Conservation (phyloP, 1,140 invertebrate genomes). For the Camponotus floridanus region DNA sequence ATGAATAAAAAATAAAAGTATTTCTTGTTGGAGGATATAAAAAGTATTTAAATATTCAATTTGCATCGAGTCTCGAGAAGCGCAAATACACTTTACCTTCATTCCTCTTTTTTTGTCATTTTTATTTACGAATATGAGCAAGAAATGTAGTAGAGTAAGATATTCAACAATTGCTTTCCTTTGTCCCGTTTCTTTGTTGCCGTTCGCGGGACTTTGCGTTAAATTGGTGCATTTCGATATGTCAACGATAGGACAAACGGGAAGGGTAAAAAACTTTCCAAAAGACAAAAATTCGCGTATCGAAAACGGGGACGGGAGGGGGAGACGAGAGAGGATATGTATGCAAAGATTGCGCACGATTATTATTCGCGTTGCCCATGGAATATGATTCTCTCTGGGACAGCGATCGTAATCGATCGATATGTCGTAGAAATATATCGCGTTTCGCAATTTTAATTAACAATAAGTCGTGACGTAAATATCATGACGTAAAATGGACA, state of each 20-base stretch:
- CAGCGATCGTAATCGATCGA: constrained; percentile 55
- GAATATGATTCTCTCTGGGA: constrained; percentile 33
- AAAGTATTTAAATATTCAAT: constrained; percentile 23
- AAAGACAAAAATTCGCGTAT: constrained; percentile 67
- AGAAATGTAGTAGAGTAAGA: neutral
- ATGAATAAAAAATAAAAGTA: neutral
- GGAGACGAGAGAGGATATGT: constrained; percentile 61
- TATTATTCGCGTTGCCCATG: constrained; percentile 54
- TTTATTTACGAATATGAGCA: constrained; percentile 32
- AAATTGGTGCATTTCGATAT: constrained; percentile 66
- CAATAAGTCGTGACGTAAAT: constrained; percentile 36
- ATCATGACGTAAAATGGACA: constrained; percentile 36
- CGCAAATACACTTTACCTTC: constrained; percentile 2
- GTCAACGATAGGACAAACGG: constrained; percentile 56
- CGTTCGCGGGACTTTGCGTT: constrained; percentile 16
- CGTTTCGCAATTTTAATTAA: constrained; percentile 56
- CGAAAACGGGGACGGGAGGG: constrained; percentile 11
- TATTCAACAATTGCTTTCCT: constrained; percentile 27
- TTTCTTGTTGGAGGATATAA: neutral
- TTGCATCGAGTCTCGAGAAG: constrained; percentile 36
- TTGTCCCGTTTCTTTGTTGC: neutral
- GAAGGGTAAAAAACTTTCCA: constrained; percentile 58
- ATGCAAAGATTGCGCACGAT: constrained; percentile 68
- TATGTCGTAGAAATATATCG: constrained; percentile 41
- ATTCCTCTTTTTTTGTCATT: neutral